Conservation (phyloP, 2,113 vertebrate species). For the Noctilio leporinus region DNA sequence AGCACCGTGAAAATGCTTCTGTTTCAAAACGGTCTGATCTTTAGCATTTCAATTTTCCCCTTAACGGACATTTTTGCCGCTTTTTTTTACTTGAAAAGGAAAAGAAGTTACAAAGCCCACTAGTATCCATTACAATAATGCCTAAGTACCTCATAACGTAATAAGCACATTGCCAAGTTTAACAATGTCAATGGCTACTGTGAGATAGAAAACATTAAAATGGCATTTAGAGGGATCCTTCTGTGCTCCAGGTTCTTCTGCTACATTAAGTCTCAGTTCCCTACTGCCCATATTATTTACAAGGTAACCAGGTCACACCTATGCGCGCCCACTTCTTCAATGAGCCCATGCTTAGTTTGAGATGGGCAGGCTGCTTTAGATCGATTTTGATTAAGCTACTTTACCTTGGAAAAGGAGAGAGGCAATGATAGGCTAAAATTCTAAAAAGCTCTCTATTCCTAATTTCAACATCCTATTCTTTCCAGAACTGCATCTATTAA, state of each 20-base stretch:
- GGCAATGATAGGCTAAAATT: constrained; percentile 12
- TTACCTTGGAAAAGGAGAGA: background rate
- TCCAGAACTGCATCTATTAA: constrained; percentile 12
- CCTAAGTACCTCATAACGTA: background rate
- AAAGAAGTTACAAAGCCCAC: constrained; percentile 8
- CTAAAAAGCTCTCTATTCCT: constrained; percentile 23
- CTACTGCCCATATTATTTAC: background rate
- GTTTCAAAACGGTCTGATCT: constrained; percentile 10
- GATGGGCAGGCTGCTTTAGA: constrained; percentile 15
- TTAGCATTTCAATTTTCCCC: constrained; percentile 13
- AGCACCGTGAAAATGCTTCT: background rate
- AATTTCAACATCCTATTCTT: background rate
- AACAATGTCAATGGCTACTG: background rate
- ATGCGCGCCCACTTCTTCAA: constrained; percentile 8
- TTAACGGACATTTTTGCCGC: background rate
- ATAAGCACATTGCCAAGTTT: background rate
- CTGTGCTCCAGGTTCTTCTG: background rate
- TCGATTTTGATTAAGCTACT: constrained; percentile 18
- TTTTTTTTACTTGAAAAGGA: background rate
- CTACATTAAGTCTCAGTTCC: background rate
- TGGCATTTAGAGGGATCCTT: background rate
- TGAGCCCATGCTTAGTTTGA: constrained; percentile 30
- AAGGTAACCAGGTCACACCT: background rate
- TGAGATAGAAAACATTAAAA: constrained; percentile 12
- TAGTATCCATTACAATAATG: background rate